Evolutionary conservation across 2,797 vertebrate species (phyloP).

Genomic region (Chromobotia macracanthus): DNA sequence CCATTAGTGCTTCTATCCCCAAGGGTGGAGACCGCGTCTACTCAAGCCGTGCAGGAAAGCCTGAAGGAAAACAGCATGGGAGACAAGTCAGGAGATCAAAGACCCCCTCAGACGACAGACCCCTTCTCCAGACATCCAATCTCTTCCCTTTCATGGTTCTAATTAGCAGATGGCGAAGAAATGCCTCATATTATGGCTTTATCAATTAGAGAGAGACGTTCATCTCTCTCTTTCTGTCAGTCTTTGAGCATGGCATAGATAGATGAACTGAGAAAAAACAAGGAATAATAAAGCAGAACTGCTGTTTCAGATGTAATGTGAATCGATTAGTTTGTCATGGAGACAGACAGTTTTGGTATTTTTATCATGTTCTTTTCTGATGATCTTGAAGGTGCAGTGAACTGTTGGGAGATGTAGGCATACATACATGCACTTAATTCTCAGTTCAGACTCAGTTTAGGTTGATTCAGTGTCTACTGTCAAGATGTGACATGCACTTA

Average conservation of each 20-base stretch:
- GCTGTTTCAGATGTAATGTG: slow-evolving; percentile 48
- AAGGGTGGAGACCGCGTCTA: slow-evolving; percentile 75
- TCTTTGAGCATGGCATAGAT: slow-evolving; percentile 65
- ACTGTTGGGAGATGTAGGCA: too few species aligned
- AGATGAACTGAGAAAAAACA: slow-evolving; percentile 77
- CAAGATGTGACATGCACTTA: too few species aligned
- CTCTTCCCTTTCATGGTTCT: slow-evolving; percentile 71
- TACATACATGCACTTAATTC: too few species aligned
- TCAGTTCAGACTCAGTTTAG: too few species aligned
- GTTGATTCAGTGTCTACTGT: too few species aligned
- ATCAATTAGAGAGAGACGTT: slow-evolving; percentile 81
- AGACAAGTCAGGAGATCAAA: slow-evolving; percentile 84
- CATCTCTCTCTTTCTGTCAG: slow-evolving; percentile 51
- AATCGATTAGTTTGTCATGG: slow-evolving; percentile 47
- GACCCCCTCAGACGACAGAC: slow-evolving; percentile 59
- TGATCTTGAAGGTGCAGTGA: too few species aligned
- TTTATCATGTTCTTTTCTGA: slow-evolving; percentile 24
- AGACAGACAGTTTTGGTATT: slow-evolving; percentile 35
- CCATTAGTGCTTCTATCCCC: slow-evolving; percentile 80
- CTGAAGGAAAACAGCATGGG: slow-evolving; percentile 83
- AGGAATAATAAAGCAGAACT: slow-evolving; percentile 53
- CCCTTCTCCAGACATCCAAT: slow-evolving; percentile 67
- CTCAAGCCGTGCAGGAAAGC: slow-evolving; percentile 83
- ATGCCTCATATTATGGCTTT: slow-evolving; percentile 76
- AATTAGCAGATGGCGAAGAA: slow-evolving; percentile 75